Conservation (phyloP, 2,113 vertebrate genomes). For the Cyanoramphus novaezelandiae region DNA sequence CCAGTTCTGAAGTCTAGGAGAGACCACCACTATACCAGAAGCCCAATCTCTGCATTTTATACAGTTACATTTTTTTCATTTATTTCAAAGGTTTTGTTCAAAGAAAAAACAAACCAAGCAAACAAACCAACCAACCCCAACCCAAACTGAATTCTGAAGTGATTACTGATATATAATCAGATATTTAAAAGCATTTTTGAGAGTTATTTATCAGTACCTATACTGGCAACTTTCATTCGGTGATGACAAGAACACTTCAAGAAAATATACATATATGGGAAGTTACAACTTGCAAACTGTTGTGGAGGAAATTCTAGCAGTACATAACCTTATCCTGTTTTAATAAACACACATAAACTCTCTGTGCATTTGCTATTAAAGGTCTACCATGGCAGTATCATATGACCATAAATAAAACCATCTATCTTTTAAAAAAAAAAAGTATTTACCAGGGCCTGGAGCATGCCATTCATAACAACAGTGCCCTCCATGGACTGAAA, state of each 20-base stretch:
- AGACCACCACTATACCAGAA: neutral
- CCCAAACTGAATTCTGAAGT: neutral
- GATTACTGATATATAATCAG: neutral
- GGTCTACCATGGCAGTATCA: fast-evolving
- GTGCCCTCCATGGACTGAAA: constrained; percentile 82
- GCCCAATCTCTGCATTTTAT: neutral
- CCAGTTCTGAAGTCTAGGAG: neutral
- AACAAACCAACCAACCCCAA: neutral
- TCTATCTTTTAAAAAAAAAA: neutral
- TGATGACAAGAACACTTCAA: neutral
- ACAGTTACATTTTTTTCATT: neutral
- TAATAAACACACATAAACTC: neutral
- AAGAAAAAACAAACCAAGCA: neutral
- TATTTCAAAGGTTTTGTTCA: neutral
- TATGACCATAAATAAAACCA: neutral
- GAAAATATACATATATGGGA: neutral
- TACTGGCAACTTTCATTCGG: neutral
- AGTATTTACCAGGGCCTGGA: constrained; percentile 90
- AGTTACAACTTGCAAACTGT: neutral
- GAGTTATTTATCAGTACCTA: neutral
- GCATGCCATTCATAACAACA: constrained; percentile 83
- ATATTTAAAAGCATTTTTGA: neutral
- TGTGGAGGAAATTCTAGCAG: neutral
- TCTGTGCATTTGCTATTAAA: neutral
- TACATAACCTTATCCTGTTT: neutral